Conservation (phyloP, 2,888 invertebrate genomes). For the Temnothorax rugatulus region DNA sequence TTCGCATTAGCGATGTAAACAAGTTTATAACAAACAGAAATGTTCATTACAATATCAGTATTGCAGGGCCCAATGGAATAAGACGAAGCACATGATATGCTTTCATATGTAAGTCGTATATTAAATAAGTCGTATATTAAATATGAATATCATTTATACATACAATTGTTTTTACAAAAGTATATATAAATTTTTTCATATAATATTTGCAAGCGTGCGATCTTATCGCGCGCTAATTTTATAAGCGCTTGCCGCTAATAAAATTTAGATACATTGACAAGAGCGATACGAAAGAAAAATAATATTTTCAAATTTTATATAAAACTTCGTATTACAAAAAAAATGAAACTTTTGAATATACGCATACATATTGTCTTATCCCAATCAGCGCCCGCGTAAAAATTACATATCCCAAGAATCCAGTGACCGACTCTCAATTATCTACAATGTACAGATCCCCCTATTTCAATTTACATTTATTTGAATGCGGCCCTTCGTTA, state of each 20-base stretch:
- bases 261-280: conserved; percentile 1
- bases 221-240: not conserved
- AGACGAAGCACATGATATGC: conserved; percentile 39
- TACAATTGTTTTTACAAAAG: not conserved
- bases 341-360: not conserved
- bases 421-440: conserved; percentile 73
- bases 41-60: conserved; percentile 32
- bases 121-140: not conserved
- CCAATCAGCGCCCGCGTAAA: conserved; percentile 59
- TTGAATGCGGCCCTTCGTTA: conserved; percentile 63
- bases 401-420: conserved; percentile 71
- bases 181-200: not conserved
- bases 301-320: conserved; percentile 5
- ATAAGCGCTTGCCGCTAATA: not conserved
- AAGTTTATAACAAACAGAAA: conserved; percentile 64
- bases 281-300: not conserved
- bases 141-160: not conserved
- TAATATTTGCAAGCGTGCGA: not conserved
- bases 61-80: conserved; percentile 28
- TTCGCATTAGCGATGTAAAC: conserved; percentile 58
- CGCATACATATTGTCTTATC: conserved; percentile 64
- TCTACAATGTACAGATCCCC: conserved; percentile 65
- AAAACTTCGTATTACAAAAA: not conserved
- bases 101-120: not conserved
- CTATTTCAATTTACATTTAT: conserved; percentile 72